Evolutionary conservation across 64 coral and sea anemone species (phyloP), one percentile per base, ranked within the genome.

Genomic region (Orbicella faveolata): DNA sequence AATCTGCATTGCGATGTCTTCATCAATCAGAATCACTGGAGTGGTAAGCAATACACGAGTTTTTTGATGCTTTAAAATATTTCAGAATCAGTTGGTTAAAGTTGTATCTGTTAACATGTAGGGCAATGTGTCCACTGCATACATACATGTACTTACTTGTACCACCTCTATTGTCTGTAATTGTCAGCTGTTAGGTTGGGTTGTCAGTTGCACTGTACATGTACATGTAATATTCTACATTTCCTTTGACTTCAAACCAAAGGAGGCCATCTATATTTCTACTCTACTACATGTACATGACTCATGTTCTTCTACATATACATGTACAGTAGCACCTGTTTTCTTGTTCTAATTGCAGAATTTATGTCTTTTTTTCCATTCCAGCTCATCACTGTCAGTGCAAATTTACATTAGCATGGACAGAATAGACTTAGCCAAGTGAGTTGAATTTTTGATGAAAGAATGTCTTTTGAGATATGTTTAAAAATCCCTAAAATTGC

Each of bases 361-460:
- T 3, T 87, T 18, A 30, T 81, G 9, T 76, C 75, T 13, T 62
- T 75, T 78, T 33, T 92, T 33, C 33, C 25, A 51, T 72, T 87
- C 16, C 54, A 99, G 97, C 37, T 96, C 97, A 76, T 80, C 97
- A 18, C 61, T 99, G 61, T 91, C 88, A 75, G 91, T 96, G 21
- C 97, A 99, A 91, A 99, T 96, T 44, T 99, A 93, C 79, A 90
- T 99, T 14, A 85, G 81, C 63, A 99, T 99, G 97, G 90, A 99
- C 83, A 93, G 97, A 93, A 39, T 96, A 69, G 97, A 99, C 75
- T 76, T 99, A n/a, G 97, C 94, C 79, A 99, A 88, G 97, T 96
- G 61, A 93, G 96, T 89, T 19, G 5, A 39, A 9, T 14, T 30
- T 61, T 16, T 70, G n/a, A 69, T 70, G 2, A 4, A 10, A 70